Percentiles rank a stretch among this genome's conserved stretches.
Conservation (phyloP, 1,140 invertebrate genomes). For the Megathymus violae region DNA sequence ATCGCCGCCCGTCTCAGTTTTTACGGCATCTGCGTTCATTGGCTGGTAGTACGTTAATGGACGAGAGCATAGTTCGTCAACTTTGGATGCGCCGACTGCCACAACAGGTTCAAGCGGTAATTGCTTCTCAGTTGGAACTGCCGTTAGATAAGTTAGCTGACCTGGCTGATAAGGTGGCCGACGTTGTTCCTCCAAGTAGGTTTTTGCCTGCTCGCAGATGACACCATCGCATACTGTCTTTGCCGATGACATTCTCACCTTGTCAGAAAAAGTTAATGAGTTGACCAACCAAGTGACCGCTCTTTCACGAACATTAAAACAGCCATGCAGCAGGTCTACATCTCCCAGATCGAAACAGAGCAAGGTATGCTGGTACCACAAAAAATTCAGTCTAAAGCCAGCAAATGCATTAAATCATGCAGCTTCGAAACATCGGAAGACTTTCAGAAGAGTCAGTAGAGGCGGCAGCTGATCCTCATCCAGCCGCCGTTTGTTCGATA, state of each 20-base stretch:
- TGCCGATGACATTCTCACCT: too few species aligned
- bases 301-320: too few species aligned
- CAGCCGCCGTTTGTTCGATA: constrained; percentile 27
- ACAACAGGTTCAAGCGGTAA: constrained; percentile 34
- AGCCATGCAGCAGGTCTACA: too few species aligned
- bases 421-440: constrained; percentile 30
- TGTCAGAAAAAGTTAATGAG: too few species aligned
- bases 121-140: constrained; percentile 31
- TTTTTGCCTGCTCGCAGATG: too few species aligned
- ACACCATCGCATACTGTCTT: too few species aligned
- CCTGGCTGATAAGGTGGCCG: constrained; percentile 11
- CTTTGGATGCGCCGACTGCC: constrained; percentile 40
- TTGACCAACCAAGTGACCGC: too few species aligned
- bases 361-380: constrained; percentile 29
- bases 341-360: too few species aligned
- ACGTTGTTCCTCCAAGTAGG: too few species aligned
- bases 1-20: constrained; percentile 50
- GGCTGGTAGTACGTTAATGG: constrained; percentile 17
- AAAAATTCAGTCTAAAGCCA: constrained; percentile 14
- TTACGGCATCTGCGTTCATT: constrained; percentile 45
- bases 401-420: constrained; percentile 21
- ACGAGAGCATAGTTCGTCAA: constrained; percentile 35
- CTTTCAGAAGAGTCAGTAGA: constrained; percentile 21
- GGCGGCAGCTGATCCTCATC: constrained; percentile 14
- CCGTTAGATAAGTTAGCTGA: too few species aligned